phyloP scores from a whole-genome alignment of 2,113 vertebrate genomes.

The Pteropus alecto region DNA sequence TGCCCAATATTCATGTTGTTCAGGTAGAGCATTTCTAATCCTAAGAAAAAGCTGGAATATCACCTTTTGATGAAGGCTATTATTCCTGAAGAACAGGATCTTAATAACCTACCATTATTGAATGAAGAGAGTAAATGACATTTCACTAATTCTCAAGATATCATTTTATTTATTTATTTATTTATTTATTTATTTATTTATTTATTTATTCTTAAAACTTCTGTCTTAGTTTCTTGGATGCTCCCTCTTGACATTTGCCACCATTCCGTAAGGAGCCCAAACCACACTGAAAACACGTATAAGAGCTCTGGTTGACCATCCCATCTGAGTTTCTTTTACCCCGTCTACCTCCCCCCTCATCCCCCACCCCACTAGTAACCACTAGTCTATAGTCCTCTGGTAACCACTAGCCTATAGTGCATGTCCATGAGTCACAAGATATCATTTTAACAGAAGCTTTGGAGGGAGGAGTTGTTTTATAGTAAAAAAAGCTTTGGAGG shows the following conservation, averaged over 20 bases:
- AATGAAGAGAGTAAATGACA: neutral
- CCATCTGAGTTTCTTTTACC: neutral
- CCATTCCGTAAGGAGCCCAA: neutral
- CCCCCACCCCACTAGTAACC: too few relatives aligned
- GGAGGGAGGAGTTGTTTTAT: neutral
- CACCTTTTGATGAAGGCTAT: neutral
- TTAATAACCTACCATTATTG: neutral
- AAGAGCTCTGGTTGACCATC: neutral
- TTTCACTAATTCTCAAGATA: slow-evolving; percentile 13
- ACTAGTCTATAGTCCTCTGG: too few relatives aligned
- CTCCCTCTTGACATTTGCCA: neutral
- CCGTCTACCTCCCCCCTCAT: too few relatives aligned
- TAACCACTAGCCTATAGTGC: too few relatives aligned
- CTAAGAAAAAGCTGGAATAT: neutral
- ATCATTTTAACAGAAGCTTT: slow-evolving; percentile 25
- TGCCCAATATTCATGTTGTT: neutral
- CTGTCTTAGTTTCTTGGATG: neutral
- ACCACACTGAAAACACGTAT: too few relatives aligned
- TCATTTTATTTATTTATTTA: too few relatives aligned
- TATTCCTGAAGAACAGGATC: neutral
- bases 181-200: too few relatives aligned
- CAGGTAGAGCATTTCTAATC: neutral
- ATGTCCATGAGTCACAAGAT: neutral
- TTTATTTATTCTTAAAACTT: neutral
- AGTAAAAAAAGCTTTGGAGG: neutral